Evolutionary conservation across 2,888 invertebrate genomes (phyloP).

Genomic region (Mellilla xanthometata): DNA sequence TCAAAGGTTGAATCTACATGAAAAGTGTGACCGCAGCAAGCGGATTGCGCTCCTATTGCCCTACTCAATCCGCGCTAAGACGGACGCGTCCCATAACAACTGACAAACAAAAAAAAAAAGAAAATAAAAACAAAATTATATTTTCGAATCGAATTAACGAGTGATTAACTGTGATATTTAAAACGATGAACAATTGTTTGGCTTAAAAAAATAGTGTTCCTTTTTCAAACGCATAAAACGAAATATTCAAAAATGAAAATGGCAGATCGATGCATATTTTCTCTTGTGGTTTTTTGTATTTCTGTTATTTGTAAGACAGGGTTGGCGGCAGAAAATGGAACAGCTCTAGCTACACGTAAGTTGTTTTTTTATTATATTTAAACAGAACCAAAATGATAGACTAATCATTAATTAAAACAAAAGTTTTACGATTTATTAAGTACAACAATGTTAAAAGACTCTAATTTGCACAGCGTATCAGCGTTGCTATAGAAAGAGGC

Average conservation of each 20-base stretch:
- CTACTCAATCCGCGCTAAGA: conserved; percentile 53
- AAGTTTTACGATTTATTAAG: too few relatives aligned
- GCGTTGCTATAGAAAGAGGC: too few relatives aligned
- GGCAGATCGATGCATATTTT: conserved; percentile 57
- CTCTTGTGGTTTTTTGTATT: conserved; percentile 60
- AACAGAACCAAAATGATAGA: too few relatives aligned
- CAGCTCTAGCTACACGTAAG: conserved; percentile 62
- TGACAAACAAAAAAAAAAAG: conserved; percentile 25
- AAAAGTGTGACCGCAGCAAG: conserved; percentile 57
- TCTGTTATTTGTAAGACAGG: conserved; percentile 58
- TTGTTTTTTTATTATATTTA: conserved; percentile 24
- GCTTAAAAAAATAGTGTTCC: conserved; percentile 31
- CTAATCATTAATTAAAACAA: too few relatives aligned
- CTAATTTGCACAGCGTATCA: too few relatives aligned
- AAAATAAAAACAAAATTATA: conserved; percentile 7
- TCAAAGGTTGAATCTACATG: conserved; percentile 60
- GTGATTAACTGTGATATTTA: conserved; percentile 38
- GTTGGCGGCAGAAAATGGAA: conserved; percentile 63
- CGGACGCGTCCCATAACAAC: conserved; percentile 58
- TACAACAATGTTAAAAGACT: too few relatives aligned
- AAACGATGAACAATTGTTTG: conserved; percentile 35
- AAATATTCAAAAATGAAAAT: conserved; percentile 48
- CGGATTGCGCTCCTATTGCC: conserved; percentile 50
- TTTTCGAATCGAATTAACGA: conserved; percentile 10
- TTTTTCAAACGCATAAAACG: conserved; percentile 25